These are phyloP conservation scores for Galago senegalensis DNA, from an alignment of 2,797 vertebrate species.

Conservation along the genomic window DNA sequence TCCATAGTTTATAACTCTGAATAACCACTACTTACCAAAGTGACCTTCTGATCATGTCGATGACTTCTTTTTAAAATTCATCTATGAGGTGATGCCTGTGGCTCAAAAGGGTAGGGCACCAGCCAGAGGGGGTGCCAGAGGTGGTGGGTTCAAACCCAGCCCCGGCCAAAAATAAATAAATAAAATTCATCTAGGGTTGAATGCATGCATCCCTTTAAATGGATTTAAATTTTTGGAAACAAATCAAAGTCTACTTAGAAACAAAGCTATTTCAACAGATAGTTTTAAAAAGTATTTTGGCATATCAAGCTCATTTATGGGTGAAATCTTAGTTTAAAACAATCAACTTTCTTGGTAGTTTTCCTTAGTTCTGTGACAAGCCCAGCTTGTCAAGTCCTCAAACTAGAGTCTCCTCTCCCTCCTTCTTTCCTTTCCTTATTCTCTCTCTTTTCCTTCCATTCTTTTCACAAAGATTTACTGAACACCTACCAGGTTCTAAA, in stretches of 20 bases:
- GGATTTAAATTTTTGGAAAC: background rate
- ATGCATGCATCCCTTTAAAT: background rate
- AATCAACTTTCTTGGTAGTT: background rate
- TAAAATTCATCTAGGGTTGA: background rate
- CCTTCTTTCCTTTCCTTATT: background rate
- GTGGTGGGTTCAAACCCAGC: no score
- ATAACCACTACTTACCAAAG: background rate
- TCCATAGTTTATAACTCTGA: background rate
- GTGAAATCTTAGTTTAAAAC: background rate
- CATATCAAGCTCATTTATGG: slow-evolving; percentile 5
- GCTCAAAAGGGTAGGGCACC: no score
- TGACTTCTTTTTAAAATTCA: background rate
- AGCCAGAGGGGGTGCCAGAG: no score
- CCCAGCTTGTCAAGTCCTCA: background rate
- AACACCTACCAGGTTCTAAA: background rate
- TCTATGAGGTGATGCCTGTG: background rate
- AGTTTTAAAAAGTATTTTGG: slow-evolving; percentile 27
- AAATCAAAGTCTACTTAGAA: background rate
- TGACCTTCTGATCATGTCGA: fast-evolving
- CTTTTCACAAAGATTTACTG: background rate
- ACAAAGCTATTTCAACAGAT: slow-evolving; percentile 28
- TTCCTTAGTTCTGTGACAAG: background rate
- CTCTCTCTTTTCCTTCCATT: background rate
- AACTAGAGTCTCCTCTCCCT: background rate
- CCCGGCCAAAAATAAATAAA: no score